Evolutionary conservation across 1,140 invertebrate species (phyloP).

Genomic region (Plectrocnemia conspersa): DNA sequence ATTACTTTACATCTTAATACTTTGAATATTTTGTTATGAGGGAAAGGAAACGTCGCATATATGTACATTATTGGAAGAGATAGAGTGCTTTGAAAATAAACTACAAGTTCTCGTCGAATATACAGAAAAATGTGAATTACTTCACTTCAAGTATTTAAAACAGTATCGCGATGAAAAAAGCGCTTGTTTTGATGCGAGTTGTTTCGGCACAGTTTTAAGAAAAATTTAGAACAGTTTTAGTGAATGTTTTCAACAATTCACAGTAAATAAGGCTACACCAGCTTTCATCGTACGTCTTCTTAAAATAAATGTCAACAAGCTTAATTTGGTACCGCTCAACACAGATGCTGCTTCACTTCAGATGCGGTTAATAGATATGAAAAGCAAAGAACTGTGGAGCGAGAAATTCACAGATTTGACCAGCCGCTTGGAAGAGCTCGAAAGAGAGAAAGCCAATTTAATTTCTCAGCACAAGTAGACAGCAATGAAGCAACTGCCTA

Average conservation of each 20-base stretch:
- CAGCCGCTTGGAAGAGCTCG: conserved; percentile 16
- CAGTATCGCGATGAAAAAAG: no score
- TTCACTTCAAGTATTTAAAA: no score
- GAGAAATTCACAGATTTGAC: conserved; percentile 33
- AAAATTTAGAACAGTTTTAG: conserved; percentile 4
- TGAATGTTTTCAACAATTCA: conserved; percentile 35
- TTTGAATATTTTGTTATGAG: no score
- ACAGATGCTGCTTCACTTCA: conserved; percentile 36
- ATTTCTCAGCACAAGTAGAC: no score
- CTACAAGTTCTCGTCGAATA: no score
- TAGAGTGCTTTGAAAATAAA: no score
- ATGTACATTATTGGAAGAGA: conserved; percentile 5
- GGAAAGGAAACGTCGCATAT: no score
- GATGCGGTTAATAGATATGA: conserved; percentile 38
- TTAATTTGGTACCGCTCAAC: conserved; percentile 35
- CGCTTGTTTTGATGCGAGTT: conserved; percentile 4
- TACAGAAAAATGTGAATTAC: no score
- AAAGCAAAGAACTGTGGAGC: conserved; percentile 36
- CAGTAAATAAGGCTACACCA: conserved; percentile 36
- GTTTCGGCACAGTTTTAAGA: background rate
- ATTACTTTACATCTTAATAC: no score
- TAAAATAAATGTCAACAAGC: conserved; percentile 36
- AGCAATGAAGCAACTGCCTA: no score
- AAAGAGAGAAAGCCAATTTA: no score
- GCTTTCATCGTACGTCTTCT: conserved; percentile 38